phyloP scores from a whole-genome alignment of 2,888 invertebrate species.

The Podotricha telesiphe region DNA sequence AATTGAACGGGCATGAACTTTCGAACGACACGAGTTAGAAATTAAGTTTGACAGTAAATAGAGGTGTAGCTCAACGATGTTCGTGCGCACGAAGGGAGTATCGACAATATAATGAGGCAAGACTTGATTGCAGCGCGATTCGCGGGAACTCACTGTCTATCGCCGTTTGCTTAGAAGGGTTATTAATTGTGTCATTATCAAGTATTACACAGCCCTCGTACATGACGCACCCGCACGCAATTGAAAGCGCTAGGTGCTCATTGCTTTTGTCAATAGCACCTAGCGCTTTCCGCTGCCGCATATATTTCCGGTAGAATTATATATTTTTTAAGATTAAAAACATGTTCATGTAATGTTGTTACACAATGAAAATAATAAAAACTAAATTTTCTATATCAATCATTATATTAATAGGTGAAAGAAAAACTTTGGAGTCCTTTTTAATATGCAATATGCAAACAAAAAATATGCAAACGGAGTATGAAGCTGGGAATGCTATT shows the following conservation, averaged over 20 bases:
- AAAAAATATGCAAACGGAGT: too few relatives aligned
- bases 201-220: constrained; percentile 13
- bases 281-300: too few relatives aligned
- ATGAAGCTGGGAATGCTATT: too few relatives aligned
- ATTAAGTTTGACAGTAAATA: constrained; percentile 82
- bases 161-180: constrained; percentile 61
- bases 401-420: too few relatives aligned
- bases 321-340: too few relatives aligned
- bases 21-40: constrained; percentile 74
- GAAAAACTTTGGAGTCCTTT: too few relatives aligned
- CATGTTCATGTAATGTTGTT: too few relatives aligned
- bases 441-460: too few relatives aligned
- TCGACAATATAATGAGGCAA: constrained; percentile 77
- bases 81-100: constrained; percentile 79
- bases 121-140: constrained; percentile 59
- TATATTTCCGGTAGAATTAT: too few relatives aligned
- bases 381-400: too few relatives aligned
- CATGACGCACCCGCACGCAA: not conserved
- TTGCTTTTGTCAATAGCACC: not conserved
- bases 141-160: constrained; percentile 58
- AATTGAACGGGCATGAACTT: constrained; percentile 53
- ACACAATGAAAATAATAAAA: too few relatives aligned
- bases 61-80: constrained; percentile 80
- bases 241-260: not conserved
- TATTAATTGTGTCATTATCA: constrained; percentile 65